Conservation (phyloP, 2,797 vertebrate genomes). For the Rhinoraja longicauda region DNA sequence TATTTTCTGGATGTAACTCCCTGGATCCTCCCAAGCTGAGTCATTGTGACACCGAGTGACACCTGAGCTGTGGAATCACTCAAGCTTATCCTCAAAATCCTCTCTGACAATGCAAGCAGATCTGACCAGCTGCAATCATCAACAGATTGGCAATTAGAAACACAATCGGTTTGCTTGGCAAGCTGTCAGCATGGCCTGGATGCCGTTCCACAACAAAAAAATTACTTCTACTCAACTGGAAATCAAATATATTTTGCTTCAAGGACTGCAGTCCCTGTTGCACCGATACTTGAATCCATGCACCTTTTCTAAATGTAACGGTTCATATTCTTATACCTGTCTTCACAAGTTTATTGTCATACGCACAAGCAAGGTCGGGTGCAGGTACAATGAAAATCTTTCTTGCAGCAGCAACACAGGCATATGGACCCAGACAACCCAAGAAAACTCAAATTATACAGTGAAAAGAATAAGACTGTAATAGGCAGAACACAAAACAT, state of each 20-base stretch:
- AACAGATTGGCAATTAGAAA: not conserved
- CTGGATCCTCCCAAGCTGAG: not conserved
- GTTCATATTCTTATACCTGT: not conserved
- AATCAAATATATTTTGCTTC: not conserved
- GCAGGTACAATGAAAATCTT: no score
- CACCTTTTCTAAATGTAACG: not conserved
- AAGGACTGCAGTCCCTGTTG: not conserved
- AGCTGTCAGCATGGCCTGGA: not conserved
- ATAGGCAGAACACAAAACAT: no score
- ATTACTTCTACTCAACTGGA: not conserved
- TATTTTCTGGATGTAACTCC: not conserved
- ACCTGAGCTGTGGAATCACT: not conserved
- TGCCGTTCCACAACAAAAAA: not conserved
- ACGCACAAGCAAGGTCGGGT: no score
- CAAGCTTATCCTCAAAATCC: not conserved
- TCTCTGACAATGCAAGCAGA: not conserved
- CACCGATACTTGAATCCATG: no score
- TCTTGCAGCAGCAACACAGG: no score
- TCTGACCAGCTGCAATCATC: not conserved
- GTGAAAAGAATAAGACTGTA: no score
- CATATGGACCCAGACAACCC: no score
- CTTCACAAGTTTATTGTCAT: no score
- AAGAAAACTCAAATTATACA: no score
- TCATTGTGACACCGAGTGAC: not conserved
- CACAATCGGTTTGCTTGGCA: not conserved